A percentile compares a stretch with the other conserved stretches of the same genome.
Evolutionary conservation across 2,113 vertebrate genomes (phyloP).

Genomic region (Engystomops pustulosus): DNA sequence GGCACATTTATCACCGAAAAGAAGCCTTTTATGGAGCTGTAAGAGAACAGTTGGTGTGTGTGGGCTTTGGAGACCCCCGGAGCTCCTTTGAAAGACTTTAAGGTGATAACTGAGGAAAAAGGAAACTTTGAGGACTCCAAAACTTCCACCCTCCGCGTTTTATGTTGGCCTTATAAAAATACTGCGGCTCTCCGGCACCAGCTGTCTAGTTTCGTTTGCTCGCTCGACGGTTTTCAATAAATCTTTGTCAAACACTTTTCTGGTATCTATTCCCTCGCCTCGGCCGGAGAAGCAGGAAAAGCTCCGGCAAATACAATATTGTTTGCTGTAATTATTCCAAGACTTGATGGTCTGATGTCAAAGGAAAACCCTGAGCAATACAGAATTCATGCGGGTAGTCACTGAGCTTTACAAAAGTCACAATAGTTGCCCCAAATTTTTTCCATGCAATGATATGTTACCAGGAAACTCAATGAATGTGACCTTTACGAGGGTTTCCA

Average conservation of each 20-base stretch:
- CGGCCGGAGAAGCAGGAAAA: conserved; percentile 52
- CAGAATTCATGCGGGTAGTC: too few relatives aligned
- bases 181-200: conserved; percentile 61
- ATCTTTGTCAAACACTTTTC: conserved; percentile 65
- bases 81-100: conserved; percentile 62
- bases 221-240: conserved; percentile 66
- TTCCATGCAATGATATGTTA: too few relatives aligned
- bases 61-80: conserved; percentile 59
- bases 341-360: too few relatives aligned
- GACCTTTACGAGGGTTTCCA: too few relatives aligned
- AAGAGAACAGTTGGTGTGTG: conserved; percentile 55
- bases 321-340: conserved; percentile 42
- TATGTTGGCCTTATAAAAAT: conserved; percentile 66
- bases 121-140: conserved; percentile 63
- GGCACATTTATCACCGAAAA: conserved; percentile 61
- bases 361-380: too few relatives aligned
- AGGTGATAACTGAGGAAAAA: conserved; percentile 63
- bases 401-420: too few relatives aligned
- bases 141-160: conserved; percentile 62
- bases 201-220: conserved; percentile 61
- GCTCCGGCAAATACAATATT: conserved; percentile 49
- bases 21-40: conserved; percentile 61
- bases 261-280: conserved; percentile 62
- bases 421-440: too few relatives aligned
- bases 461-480: too few relatives aligned